Evolutionary conservation across 2,113 vertebrate genomes (phyloP).

Genomic region (Sterna hirundo): DNA sequence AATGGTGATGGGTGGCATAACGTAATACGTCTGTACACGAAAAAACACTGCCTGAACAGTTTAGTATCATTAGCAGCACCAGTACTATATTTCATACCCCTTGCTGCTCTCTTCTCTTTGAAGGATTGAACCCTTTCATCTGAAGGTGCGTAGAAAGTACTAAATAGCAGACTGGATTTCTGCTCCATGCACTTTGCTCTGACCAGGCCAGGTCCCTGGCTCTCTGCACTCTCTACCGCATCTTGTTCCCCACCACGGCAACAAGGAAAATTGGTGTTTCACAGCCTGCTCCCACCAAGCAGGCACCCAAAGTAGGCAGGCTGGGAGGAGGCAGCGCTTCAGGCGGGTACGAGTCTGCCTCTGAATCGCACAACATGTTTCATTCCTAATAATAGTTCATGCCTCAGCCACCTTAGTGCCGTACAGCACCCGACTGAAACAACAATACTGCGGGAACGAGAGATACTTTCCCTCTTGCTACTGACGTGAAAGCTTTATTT

Average conservation of each 20-base stretch:
- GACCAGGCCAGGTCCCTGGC: neutral
- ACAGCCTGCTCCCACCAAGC: neutral
- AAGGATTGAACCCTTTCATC: neutral
- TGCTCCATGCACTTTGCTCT: neutral
- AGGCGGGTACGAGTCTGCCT: rapidly evolving
- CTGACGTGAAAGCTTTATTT: neutral
- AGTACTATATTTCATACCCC: neutral
- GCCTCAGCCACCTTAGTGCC: neutral
- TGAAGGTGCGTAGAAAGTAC: neutral
- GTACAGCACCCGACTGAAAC: neutral
- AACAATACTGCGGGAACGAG: neutral
- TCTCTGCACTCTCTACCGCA: neutral
- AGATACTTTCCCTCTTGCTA: neutral
- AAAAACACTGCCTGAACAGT: neutral
- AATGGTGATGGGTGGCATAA: neutral
- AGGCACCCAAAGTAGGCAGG: neutral
- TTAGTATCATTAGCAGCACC: neutral
- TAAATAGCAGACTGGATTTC: neutral
- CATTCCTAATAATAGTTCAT: neutral
- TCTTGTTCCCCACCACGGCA: neutral
- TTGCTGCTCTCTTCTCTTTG: neutral
- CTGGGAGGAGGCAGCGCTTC: neutral
- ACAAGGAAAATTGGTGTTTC: neutral
- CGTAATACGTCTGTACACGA: neutral
- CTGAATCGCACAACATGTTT: neutral